Conservation (phyloP, 2,797 vertebrate species). For the Adrianichthys oophorus region DNA sequence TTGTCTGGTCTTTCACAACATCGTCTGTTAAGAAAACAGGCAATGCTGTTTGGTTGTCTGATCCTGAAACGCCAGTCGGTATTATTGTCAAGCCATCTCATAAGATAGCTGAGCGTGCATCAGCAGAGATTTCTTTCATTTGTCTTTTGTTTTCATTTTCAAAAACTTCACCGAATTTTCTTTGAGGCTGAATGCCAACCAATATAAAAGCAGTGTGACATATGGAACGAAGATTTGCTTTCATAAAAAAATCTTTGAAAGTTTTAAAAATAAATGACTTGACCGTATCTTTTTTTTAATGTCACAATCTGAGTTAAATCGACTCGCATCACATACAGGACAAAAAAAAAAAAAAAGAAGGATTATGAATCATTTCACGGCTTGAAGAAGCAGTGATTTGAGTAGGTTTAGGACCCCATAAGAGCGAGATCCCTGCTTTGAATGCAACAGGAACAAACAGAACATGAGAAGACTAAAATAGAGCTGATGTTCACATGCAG, state of each 20-base stretch:
- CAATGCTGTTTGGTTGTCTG: slow-evolving; percentile 1
- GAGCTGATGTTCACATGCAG: slow-evolving; percentile 10
- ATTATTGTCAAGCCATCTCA: slow-evolving; percentile 18
- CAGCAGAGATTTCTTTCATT: too few relatives aligned
- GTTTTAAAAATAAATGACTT: too few relatives aligned
- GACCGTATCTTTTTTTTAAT: too few relatives aligned
- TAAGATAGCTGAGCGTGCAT: slow-evolving; percentile 1
- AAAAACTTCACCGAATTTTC: too few relatives aligned
- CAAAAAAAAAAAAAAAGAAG: background rate
- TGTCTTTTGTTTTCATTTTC: too few relatives aligned
- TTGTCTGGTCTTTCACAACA: slow-evolving; percentile 16
- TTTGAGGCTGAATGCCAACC: too few relatives aligned
- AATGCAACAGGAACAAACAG: slow-evolving; percentile 45
- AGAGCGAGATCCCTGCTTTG: slow-evolving; percentile 39
- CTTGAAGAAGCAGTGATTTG: slow-evolving; percentile 23
- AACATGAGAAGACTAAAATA: slow-evolving; percentile 50
- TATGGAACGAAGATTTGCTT: too few relatives aligned
- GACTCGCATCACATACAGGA: too few relatives aligned
- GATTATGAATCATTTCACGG: slow-evolving; percentile 40
- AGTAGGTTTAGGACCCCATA: slow-evolving; percentile 41
- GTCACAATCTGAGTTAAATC: too few relatives aligned
- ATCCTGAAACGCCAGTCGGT: slow-evolving; percentile 13
- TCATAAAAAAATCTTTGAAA: too few relatives aligned
- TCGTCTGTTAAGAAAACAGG: slow-evolving; percentile 2
- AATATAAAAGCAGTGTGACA: too few relatives aligned